Conservation (phyloP, 2,113 vertebrate species). For the Otolemur garnettii region DNA sequence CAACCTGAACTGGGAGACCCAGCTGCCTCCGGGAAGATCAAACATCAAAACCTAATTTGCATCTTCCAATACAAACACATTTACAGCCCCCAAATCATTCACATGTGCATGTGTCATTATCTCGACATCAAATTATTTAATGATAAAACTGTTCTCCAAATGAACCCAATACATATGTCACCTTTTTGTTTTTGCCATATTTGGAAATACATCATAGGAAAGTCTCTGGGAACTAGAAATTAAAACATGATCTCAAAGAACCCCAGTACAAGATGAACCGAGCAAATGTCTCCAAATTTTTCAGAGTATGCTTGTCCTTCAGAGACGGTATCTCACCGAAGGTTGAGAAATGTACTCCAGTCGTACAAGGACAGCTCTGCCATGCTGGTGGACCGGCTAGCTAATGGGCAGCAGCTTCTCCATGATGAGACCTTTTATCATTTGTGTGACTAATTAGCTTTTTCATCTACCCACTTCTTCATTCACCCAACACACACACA, state of each 20-base stretch:
- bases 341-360: not conserved
- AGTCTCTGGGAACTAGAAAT: conserved; percentile 61
- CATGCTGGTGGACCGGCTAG: not conserved
- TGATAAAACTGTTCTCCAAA: conserved; percentile 66
- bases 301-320: conserved; percentile 27
- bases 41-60: conserved; percentile 71
- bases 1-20: not conserved
- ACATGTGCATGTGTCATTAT: conserved; percentile 68
- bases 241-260: conserved; percentile 61
- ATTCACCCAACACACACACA: not conserved
- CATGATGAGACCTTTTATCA: not conserved
- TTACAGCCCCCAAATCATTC: conserved; percentile 49
- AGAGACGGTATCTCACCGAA: conserved; percentile 46
- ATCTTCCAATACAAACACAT: conserved; percentile 64
- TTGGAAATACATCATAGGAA: conserved; percentile 68
- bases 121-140: conserved; percentile 38
- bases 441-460: not conserved
- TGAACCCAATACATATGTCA: conserved; percentile 43
- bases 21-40: conserved; percentile 35
- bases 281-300: conserved; percentile 61
- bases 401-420: not conserved
- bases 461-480: not conserved
- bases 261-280: conserved; percentile 63
- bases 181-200: conserved; percentile 51
- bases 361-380: not conserved